Evolutionary conservation across 2,888 invertebrate species (phyloP), one percentile per base, ranked within the genome.

Genomic region (Troilus luridus): DNA sequence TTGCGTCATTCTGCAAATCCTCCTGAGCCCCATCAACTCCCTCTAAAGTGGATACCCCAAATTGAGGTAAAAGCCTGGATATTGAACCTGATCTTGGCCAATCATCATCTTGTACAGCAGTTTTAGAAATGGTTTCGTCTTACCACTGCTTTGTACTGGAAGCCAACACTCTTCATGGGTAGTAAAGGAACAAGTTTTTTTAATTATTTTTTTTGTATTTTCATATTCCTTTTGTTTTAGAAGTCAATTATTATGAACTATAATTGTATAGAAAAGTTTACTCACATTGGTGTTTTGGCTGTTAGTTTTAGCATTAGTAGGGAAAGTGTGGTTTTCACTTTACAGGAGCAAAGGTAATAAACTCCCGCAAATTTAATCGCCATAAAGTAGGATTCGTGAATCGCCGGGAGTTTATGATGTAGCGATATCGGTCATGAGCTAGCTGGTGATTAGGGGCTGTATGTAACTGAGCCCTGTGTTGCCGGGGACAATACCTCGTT

Each of bases 311-410:
- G 27, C 12, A 17, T 41, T 8, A 41, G 72, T 41, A 77, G 72
- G 27, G 17, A 7, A 21, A 77, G 17, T 17, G 72, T 17, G 12
- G 41, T 77, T 14, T 77, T 41, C 27, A 19, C 72, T 77, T 19
- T 41, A 17, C 17, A 41, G 72, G 17, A 77, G 14, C 72, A 19
- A 1, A 41, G 9, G 7, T 41, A 77, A 27, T 77, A 77, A 77
- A 41, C 41, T 77, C 72, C 27, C 0, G 41, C 41, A 77, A 77
- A 77, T 77, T 77, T 27, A 77, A 77, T 77, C 27, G 72, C 72
- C 72, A 77, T 77, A 56, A 85, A 85, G 56, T 56, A 85, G 85
- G 11, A 56, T 85, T 85, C 85, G 85, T 85, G 85, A 85, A 85
- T 54, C 54, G 56, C n/a, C 6, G 56, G 85, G 56, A 81, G 85